Evolutionary conservation across 1,140 invertebrate genomes (phyloP), one percentile per base, ranked within the genome.

Genomic region (Ylistrum balloti): DNA sequence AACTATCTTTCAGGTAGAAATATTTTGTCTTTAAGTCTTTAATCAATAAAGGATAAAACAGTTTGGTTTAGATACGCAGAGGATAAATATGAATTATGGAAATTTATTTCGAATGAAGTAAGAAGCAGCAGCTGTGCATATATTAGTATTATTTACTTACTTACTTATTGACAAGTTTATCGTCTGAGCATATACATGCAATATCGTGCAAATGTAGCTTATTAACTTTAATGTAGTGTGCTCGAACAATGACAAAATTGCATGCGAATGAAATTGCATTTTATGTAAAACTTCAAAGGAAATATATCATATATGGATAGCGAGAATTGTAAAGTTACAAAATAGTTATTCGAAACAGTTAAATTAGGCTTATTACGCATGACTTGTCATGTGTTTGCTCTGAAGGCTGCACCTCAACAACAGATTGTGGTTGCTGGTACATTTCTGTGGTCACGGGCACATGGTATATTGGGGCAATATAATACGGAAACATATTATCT

Each of bases 301-400:
- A 74, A 28, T 74, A 28, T 9, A n/a, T 28, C 9, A 11, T 74
- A n/a, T 9, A 22, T n/a, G 9, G 20, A 74, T 28, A n/a, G 56
- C 5, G 56, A 38, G 11, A 28, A 28, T 48, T 28, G 56, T n/a
- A 22, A 74, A 74, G 56, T 28, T 3, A 74, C 56, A 74, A 74
- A 74, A n/a, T 74, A 22, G 9, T 3, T 5, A n/a, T 1, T 5
- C 22, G 5, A 28, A 28, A n/a, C 22, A 74, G 15, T n/a, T 74
- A 74, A 74, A 74, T 74, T 1, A 74, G 56, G n/a, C 56, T 74
- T 74, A 74, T 74, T 74, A 28, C 56, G 28, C 56, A 74, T 74
- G 56, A 28, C 15, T 74, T 5, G 22, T 74, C n/a, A 1, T 28
- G n/a, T 74, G 56, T 7, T 74, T 74, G 56, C 5, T 7, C 22